phyloP scores from a whole-genome alignment of 2,888 invertebrate genomes.

The Caenorhabditis doughertyi region DNA sequence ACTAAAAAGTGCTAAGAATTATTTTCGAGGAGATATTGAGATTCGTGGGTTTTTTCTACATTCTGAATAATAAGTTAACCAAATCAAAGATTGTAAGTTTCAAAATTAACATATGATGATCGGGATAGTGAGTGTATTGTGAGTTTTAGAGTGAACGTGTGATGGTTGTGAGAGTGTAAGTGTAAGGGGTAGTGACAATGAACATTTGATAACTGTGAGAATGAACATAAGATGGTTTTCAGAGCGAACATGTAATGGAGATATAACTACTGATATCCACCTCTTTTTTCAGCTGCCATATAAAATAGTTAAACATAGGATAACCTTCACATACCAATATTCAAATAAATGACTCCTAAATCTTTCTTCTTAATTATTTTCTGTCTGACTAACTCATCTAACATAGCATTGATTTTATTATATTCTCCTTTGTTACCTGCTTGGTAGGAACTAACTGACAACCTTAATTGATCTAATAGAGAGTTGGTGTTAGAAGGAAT shows the following conservation, averaged over 20 bases:
- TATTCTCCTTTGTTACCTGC: conserved; percentile 14
- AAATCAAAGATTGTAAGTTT: too few relatives aligned
- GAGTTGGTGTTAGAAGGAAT: conserved; percentile 12
- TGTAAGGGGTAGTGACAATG: too few relatives aligned
- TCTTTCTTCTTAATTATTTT: conserved; percentile 4
- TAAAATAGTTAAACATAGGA: neutral
- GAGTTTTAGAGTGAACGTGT: too few relatives aligned
- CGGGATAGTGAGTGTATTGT: too few relatives aligned
- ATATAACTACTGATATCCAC: conserved; percentile 19
- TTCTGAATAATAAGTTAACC: too few relatives aligned
- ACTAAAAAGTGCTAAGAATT: too few relatives aligned
- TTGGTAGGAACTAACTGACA: conserved; percentile 5
- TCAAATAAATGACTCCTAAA: conserved; percentile 14
- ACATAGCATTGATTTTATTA: conserved; percentile 5
- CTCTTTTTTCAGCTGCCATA: neutral
- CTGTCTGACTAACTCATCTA: conserved; percentile 12
- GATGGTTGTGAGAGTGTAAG: too few relatives aligned
- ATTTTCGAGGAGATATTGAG: too few relatives aligned
- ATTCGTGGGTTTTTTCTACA: too few relatives aligned
- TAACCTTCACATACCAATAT: neutral
- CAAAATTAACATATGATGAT: too few relatives aligned
- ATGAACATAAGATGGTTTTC: too few relatives aligned
- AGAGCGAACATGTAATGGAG: neutral
- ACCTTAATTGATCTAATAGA: conserved; percentile 1
- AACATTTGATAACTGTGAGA: too few relatives aligned